Base-by-base conservation (phyloP, 2,113 vertebrate species). In the Semnornis frantzii region DNA sequence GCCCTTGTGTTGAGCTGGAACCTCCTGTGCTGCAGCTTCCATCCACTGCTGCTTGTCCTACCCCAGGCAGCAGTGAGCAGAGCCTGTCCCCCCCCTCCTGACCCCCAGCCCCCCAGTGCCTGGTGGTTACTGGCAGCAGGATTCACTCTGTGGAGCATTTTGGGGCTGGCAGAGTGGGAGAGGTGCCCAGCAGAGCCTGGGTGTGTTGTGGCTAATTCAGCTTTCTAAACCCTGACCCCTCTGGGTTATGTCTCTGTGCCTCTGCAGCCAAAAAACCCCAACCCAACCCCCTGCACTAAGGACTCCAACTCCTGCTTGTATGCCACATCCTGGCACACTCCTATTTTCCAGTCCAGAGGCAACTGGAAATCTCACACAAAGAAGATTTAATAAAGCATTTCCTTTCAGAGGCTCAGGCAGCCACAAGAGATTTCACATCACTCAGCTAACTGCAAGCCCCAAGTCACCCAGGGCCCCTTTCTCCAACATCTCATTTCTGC, bases 331-430 rank as follows among this genome's bases (percentile, higher is more conserved):
- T 85, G 82, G 85, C 94, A 93, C 88, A 85, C 93, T 78, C 82
- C 90, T 82, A 90, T 95, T 95, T 95, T 94, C 94, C 87, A 95
- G 82, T 91, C 73, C 91, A 95, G 91, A 94, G 92, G 85, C 89
- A 93, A 76, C 73, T 83, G 86, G 94, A 95, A 93, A 93, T 95
- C 90, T 90, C 85, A 85, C 62, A 93, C 89, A 85, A 94, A 90
- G 87, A 93, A 93, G 92, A 96, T 95, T 97, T 96, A 92, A 96
- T 94, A 96, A 96, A 91, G 90, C 76, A 69, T 95, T 96, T 95
- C 87, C 85, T 96, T 93, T 94, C 82, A 86, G 87, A 91, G 82
- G 82, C 93, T 83, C 87, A 82, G 93, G 52, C 79, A 94, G 93
- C 90, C 93, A 85, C 87, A 69, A 55, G 95, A 91, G 89, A 94